These are phyloP conservation scores for Thalpophila matura DNA, from an alignment of 2,888 invertebrate species.

Conservation along the genomic window DNA sequence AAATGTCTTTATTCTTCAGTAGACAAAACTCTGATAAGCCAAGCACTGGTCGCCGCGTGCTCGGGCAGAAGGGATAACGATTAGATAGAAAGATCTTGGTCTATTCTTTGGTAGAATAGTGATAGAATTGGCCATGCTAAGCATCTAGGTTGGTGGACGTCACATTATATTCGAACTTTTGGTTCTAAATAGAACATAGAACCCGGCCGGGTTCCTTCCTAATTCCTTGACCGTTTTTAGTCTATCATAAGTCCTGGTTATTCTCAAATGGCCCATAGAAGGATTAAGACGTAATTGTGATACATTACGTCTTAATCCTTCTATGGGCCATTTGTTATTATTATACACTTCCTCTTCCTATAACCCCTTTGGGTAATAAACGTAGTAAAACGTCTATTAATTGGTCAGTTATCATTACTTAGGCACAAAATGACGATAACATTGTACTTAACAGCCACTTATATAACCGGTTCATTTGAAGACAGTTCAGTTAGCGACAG, in stretches of 20 bases:
- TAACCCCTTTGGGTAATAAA: neutral
- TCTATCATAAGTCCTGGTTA: neutral
- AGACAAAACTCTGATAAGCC: too few relatives aligned
- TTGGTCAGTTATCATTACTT: conserved; percentile 21
- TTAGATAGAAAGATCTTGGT: too few relatives aligned
- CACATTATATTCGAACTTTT: too few relatives aligned
- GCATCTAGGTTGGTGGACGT: too few relatives aligned
- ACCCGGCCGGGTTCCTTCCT: too few relatives aligned
- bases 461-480: conserved; percentile 33
- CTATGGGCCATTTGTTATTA: neutral
- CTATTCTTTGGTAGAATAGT: too few relatives aligned
- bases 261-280: neutral
- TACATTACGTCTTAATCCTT: neutral
- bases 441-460: conserved; percentile 29
- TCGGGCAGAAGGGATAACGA: too few relatives aligned
- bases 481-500: conserved; percentile 8
- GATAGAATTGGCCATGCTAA: too few relatives aligned
- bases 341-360: neutral
- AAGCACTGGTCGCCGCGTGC: too few relatives aligned
- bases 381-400: conserved; percentile 14
- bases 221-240: too few relatives aligned
- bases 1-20: too few relatives aligned
- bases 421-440: conserved; percentile 15
- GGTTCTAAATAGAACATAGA: too few relatives aligned
- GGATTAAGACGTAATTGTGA: neutral